Evolutionary conservation across 92 coral and sea anemone genomes (phyloP).

Genomic region (Epizoanthus fatuus): DNA sequence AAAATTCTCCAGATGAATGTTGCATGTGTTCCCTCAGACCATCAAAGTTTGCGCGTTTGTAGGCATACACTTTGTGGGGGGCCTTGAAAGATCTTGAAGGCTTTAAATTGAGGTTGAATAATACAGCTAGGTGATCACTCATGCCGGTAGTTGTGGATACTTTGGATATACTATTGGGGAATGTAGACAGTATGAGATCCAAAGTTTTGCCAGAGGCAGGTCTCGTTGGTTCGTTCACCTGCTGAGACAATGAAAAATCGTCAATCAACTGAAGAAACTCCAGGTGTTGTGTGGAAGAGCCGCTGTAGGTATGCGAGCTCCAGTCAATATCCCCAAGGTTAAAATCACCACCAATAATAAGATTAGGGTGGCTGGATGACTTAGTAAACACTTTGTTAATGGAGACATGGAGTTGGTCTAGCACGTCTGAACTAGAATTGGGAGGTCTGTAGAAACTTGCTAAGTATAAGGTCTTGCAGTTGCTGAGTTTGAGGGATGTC

Average conservation of each 20-base stretch:
- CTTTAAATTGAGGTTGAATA: slow-evolving; percentile 15
- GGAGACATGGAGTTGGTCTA: slow-evolving; percentile 28
- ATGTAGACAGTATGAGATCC: slow-evolving; percentile 40
- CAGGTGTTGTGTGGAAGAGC: slow-evolving; percentile 36
- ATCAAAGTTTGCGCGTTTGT: slow-evolving; percentile 1
- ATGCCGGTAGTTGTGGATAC: slow-evolving; percentile 39
- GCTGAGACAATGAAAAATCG: slow-evolving; percentile 64
- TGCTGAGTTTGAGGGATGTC: slow-evolving; percentile 33
- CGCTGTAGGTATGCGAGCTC: slow-evolving; percentile 2
- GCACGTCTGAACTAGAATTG: slow-evolving; percentile 18
- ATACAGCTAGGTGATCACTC: slow-evolving; percentile 42
- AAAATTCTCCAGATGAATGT: background rate
- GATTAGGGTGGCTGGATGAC: slow-evolving; percentile 16
- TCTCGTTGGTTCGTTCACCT: slow-evolving; percentile 57
- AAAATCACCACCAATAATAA: slow-evolving; percentile 11
- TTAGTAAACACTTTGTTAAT: slow-evolving; percentile 18
- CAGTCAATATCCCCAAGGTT: slow-evolving; percentile 22
- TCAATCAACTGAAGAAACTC: slow-evolving; percentile 49
- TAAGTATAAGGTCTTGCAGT: slow-evolving; percentile 30
- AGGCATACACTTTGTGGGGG: slow-evolving; percentile 21
- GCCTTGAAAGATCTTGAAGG: slow-evolving; percentile 20
- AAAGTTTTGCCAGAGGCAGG: slow-evolving; percentile 67
- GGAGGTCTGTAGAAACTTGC: slow-evolving; percentile 45
- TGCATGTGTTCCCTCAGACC: slow-evolving; percentile 44
- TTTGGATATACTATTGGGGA: slow-evolving; percentile 16